Conservation (phyloP, 2,888 invertebrate species). For the Cetonia aurata region DNA sequence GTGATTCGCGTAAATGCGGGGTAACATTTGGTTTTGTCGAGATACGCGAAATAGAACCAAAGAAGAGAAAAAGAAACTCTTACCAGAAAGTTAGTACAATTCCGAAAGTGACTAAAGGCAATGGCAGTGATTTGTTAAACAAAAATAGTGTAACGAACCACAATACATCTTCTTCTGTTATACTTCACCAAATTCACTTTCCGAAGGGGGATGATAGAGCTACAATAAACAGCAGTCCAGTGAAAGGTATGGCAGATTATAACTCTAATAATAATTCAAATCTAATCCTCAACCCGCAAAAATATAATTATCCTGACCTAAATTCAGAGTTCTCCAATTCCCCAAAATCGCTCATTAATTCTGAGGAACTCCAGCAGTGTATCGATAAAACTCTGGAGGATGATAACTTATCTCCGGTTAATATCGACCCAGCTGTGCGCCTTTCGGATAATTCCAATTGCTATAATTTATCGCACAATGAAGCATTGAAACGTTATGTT, state of each 20-base stretch:
- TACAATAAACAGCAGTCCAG: neutral
- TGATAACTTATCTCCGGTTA: slow-evolving; percentile 33
- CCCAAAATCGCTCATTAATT: slow-evolving; percentile 50
- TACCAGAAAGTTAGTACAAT: neutral
- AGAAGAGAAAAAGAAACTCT: neutral
- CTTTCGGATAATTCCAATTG: slow-evolving; percentile 52
- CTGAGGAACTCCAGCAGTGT: slow-evolving; percentile 48
- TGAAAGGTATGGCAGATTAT: slow-evolving; percentile 30
- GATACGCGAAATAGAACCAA: slow-evolving; percentile 31
- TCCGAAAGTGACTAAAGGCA: slow-evolving; percentile 7
- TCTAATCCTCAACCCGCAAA: neutral
- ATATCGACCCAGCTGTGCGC: slow-evolving; percentile 39
- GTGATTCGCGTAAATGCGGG: slow-evolving; percentile 4
- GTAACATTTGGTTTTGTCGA: slow-evolving; percentile 25
- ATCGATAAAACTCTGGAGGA: slow-evolving; percentile 47
- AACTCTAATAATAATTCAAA: neutral
- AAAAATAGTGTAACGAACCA: slow-evolving; percentile 25
- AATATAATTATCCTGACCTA: slow-evolving; percentile 41
- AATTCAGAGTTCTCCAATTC: slow-evolving; percentile 52
- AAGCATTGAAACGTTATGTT: slow-evolving; percentile 16
- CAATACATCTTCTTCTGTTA: slow-evolving; percentile 28
- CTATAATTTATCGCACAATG: slow-evolving; percentile 34
- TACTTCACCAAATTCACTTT: too few relatives aligned
- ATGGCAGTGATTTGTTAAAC: slow-evolving; percentile 5
- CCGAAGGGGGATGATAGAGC: neutral